Base-by-base conservation (phyloP, 2,888 invertebrate species). In the Habrosyne pyritoides region DNA sequence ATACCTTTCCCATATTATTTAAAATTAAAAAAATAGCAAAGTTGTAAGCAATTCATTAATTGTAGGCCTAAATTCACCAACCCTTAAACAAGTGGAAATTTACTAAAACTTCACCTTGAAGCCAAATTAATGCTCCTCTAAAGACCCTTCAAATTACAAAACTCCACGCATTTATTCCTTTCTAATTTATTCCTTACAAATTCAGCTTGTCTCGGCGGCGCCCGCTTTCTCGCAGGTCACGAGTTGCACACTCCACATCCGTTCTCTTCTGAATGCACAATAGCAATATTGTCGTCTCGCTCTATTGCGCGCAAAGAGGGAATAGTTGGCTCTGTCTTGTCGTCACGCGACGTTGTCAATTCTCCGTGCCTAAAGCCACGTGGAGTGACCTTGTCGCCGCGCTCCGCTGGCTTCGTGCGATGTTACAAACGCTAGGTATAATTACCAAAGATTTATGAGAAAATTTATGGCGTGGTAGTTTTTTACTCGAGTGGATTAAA, bases 181-280 rank as follows among this genome's bases (percentile, higher is more conserved):
- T 87, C 82, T 87, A 86, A 89, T 87, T 87, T 86, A 87, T 86
- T 84, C 84, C 75, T 79, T 79, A 80, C 75, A 86, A 87, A 87
- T 82, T 89, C 82, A 84, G 80, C 69, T 75, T 68, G 77, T 78
- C 75, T 79, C 79, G 72, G 65, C 70, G 42, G 76, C 71, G 74
- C 74, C 77, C 83, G 87, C 91, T 91, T 91, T 91, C 91, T 86
- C 87, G 86, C 79, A 81, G 88, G 89, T 89, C 89, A 89, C 88
- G 86, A 87, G 84, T 84, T 83, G 79, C 80, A 84, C 84, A 83
- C 81, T 80, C 68, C 75, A 84, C 84, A 88, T 86, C 89, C 87
- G 91, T 87, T 91, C 88, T 83, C 83, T 83, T 85, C 83, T 77
- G 84, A 89, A 86, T 86, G 89, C 84, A 88, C 85, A 88, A 87